phyloP scores from a whole-genome alignment of 2,113 vertebrate species.

The Labeo catla region DNA sequence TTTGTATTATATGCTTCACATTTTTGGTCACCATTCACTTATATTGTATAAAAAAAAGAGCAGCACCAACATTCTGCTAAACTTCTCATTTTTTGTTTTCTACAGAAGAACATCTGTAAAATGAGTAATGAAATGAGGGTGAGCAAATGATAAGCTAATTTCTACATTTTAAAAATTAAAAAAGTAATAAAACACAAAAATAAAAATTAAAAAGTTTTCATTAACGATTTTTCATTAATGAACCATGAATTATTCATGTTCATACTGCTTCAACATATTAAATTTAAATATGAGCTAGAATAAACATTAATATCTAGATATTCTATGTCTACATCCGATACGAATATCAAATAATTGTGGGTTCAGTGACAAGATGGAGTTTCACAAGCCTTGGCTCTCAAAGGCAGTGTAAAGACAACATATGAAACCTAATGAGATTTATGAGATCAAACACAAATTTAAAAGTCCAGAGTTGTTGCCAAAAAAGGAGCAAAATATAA shows the following conservation, averaged over 20 bases:
- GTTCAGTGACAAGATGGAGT: not conserved
- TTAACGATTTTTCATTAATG: constrained; percentile 44
- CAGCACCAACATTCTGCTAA: not conserved
- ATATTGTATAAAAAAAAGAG: not conserved
- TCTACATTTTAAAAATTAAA: not conserved
- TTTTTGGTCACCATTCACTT: not conserved
- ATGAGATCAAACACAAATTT: not conserved
- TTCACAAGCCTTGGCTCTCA: not conserved
- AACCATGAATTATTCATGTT: constrained; percentile 61
- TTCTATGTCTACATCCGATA: not conserved
- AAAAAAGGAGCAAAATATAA: constrained; percentile 25
- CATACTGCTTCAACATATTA: constrained; percentile 50
- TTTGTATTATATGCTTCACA: not conserved
- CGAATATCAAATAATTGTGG: not conserved
- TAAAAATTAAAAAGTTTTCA: constrained; percentile 24
- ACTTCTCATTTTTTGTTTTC: not conserved
- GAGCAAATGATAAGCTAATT: not conserved
- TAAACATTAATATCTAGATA: constrained; percentile 18
- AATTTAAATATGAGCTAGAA: constrained; percentile 37
- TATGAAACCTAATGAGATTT: constrained; percentile 8
- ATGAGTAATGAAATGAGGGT: not conserved
- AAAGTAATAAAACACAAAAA: not conserved
- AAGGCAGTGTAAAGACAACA: not conserved
- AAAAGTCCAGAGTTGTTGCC: constrained; percentile 1
- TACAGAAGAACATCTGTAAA: not conserved